A percentile compares a stretch with the other conserved stretches of the same genome.
phyloP scores from a whole-genome alignment of 2,797 vertebrate species.

The Otolemur crassicaudatus region DNA sequence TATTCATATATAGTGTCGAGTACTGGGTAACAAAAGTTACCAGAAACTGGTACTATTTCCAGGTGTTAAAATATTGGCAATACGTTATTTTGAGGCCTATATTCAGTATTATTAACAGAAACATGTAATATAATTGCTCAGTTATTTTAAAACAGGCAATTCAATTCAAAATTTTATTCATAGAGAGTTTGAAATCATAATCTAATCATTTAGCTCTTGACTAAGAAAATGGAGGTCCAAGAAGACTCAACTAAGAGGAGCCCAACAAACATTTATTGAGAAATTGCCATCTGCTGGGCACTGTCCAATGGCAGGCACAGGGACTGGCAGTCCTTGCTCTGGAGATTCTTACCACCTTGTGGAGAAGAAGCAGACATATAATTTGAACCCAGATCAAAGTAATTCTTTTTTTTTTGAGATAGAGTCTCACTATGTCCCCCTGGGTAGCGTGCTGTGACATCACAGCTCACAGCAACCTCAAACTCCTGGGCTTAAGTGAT shows the following conservation, averaged over 20 bases:
- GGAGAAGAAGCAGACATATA: neutral
- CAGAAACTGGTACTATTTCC: neutral
- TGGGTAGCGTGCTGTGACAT: too few species aligned
- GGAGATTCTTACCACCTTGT: neutral
- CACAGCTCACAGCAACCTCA: too few species aligned
- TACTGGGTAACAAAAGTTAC: neutral
- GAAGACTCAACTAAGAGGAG: neutral
- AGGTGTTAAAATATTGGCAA: slow-evolving; percentile 39
- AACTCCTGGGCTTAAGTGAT: too few species aligned
- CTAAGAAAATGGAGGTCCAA: neutral
- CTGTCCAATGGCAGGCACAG: neutral
- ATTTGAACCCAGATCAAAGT: neutral
- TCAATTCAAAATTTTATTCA: slow-evolving; percentile 1
- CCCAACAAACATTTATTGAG: neutral
- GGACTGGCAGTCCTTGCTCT: neutral
- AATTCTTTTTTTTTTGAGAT: neutral
- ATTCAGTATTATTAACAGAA: neutral
- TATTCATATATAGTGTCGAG: slow-evolving; percentile 52
- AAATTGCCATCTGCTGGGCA: neutral
- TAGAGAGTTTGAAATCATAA: neutral
- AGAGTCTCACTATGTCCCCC: too few species aligned
- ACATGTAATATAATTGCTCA: neutral
- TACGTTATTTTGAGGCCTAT: slow-evolving; percentile 18
- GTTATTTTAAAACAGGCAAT: slow-evolving; percentile 34
- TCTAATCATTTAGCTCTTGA: neutral